phyloP scores from a whole-genome alignment of 2,888 invertebrate species.

The Cenopis cana region DNA sequence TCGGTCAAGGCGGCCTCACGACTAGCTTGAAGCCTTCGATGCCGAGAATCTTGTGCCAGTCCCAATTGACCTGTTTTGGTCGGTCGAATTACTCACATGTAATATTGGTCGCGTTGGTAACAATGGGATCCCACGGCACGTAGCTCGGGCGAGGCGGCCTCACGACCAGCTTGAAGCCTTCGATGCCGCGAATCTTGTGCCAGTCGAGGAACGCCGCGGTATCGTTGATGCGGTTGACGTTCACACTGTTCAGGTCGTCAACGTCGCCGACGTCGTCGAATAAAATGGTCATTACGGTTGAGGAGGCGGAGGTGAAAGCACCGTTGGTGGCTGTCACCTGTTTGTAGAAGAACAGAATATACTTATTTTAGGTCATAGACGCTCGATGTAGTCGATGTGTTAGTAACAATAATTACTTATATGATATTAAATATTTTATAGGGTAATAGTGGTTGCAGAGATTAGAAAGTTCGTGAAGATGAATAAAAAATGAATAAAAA shows the following conservation, averaged over 20 bases:
- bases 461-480: not conserved
- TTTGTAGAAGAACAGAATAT: not conserved
- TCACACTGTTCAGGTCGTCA: constrained; percentile 85
- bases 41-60: constrained; percentile 86
- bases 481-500: too few relatives aligned
- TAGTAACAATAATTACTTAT: too few relatives aligned
- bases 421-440: too few relatives aligned
- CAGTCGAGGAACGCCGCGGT: constrained; percentile 86
- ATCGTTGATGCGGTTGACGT: constrained; percentile 75
- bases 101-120: not conserved
- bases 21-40: constrained; percentile 80
- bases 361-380: too few relatives aligned
- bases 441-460: not conserved
- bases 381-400: too few relatives aligned
- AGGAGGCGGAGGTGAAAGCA: constrained; percentile 85
- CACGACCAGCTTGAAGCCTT: constrained; percentile 68
- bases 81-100: constrained; percentile 37
- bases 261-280: constrained; percentile 88
- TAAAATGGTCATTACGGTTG: constrained; percentile 83
- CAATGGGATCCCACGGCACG: not conserved
- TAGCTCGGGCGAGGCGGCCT: not conserved
- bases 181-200: constrained; percentile 84
- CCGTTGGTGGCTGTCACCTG: constrained; percentile 89
- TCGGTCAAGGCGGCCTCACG: not conserved
- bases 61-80: too few relatives aligned